Conservation (phyloP, 2,888 invertebrate genomes). For the Drosophila ezoana region DNA sequence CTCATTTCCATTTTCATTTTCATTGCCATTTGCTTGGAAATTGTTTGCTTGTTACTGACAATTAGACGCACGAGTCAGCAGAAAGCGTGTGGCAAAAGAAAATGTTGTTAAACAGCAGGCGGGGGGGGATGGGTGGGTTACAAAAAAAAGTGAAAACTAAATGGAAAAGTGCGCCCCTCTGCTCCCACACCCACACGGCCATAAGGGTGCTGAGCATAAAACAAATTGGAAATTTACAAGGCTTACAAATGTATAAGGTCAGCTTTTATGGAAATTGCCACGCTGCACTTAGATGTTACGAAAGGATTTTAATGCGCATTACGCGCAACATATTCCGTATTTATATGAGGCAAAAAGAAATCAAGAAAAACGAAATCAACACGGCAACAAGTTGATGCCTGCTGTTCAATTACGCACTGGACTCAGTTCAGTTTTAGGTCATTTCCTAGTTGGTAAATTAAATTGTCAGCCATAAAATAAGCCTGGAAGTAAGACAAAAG, state of each 20-base stretch:
- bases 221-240: slow-evolving; percentile 74
- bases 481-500: slow-evolving; percentile 49
- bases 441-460: slow-evolving; percentile 57
- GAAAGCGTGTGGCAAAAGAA: slow-evolving; percentile 28
- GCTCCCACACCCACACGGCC: not conserved
- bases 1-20: slow-evolving; percentile 50
- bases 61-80: slow-evolving; percentile 76
- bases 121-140: not conserved
- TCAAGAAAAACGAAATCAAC: slow-evolving; percentile 7
- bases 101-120: slow-evolving; percentile 29
- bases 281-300: slow-evolving; percentile 29
- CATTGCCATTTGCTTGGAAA: slow-evolving; percentile 66
- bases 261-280: slow-evolving; percentile 52
- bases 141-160: slow-evolving; percentile 45
- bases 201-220: slow-evolving; percentile 35
- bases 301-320: slow-evolving; percentile 56
- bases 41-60: slow-evolving; percentile 72
- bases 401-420: slow-evolving; percentile 43
- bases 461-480: slow-evolving; percentile 62
- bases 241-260: slow-evolving; percentile 52
- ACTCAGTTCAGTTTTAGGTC: slow-evolving; percentile 61
- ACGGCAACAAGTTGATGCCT: slow-evolving; percentile 47
- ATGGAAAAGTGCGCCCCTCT: slow-evolving; percentile 22
- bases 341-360: slow-evolving; percentile 4
- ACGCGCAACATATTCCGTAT: slow-evolving; percentile 6